Evolutionary conservation across 2,888 invertebrate genomes (phyloP), one percentile per base, ranked within the genome.

Genomic region (Eupithecia exiguata): DNA sequence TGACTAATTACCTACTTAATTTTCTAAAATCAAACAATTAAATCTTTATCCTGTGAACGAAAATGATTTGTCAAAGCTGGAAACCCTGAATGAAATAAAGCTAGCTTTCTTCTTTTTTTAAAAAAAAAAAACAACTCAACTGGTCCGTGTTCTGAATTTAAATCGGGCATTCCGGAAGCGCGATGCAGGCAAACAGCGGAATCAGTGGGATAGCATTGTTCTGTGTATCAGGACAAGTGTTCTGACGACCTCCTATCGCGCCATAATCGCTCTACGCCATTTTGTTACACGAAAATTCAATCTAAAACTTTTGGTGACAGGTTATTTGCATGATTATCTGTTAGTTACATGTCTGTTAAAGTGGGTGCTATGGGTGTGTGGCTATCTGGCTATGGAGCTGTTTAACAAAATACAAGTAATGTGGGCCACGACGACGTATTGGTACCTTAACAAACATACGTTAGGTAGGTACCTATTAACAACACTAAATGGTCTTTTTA

Each of bases 61-160:
- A 21, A 12, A 53, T 3, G 4, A 5, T 58, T 58, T 25, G 12
- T 10, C 5, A 53, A 21, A 53, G 53, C 16, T 62, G 35, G 35
- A 62, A 16, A 30, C 18, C 62, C 25, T 30, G 16, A 61, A 61
- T 30, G 0, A 62, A 35, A 18, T 35, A 62, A 61, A 61, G 6
- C 25, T 61, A 35, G 12, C 35, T 18, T 63, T n/a, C 30, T 63
- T n/a, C n/a, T n/a, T n/a, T 38, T 63, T 35, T 36, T 6, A 10
- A 4, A 61, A 30, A 35, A 72, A 75, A 75, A 63, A 49, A 84
- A 86, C 83, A 83, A 86, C 83, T 87, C 84, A 85, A n/a, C n/a
- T n/a, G n/a, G 84, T 84, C 68, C 87, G 85, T 87, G 90, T 84
- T 85, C 83, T 82, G 91, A 90, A 92, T 92, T 85, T 79, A 86